Conservation (phyloP, 2,797 vertebrate genomes). For the Thaleichthys pacificus region DNA sequence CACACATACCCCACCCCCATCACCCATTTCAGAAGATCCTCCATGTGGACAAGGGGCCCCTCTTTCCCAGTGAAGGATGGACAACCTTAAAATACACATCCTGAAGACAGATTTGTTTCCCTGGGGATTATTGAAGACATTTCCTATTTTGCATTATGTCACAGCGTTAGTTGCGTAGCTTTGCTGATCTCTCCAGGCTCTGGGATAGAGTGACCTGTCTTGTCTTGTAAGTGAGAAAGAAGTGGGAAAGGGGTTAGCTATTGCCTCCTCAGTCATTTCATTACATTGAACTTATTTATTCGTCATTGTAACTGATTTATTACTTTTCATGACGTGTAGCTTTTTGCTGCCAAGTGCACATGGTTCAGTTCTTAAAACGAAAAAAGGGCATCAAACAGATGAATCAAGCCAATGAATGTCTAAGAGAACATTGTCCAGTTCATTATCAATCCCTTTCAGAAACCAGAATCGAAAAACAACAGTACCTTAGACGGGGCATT, state of each 20-base stretch:
- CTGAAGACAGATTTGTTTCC: slow-evolving; percentile 54
- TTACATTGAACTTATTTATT: slow-evolving; percentile 35
- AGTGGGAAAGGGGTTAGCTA: background rate
- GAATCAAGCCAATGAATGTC: slow-evolving; percentile 35
- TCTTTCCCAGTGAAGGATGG: slow-evolving; percentile 23
- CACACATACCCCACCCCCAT: slow-evolving; percentile 6
- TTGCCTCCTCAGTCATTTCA: slow-evolving; percentile 23
- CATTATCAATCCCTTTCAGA: background rate
- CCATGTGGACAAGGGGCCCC: slow-evolving; percentile 41
- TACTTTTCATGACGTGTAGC: slow-evolving; percentile 35
- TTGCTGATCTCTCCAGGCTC: slow-evolving; percentile 16
- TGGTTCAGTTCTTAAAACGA: slow-evolving; percentile 1
- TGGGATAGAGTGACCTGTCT: slow-evolving; percentile 14
- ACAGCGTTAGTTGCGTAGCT: slow-evolving; percentile 39
- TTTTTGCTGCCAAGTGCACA: slow-evolving; percentile 21
- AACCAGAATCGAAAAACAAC: background rate
- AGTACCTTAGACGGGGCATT: background rate
- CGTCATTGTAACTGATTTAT: too few relatives aligned
- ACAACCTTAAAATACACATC: slow-evolving; percentile 67
- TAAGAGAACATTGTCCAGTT: background rate
- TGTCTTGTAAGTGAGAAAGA: background rate
- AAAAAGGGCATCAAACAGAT: slow-evolving; percentile 32
- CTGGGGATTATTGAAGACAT: slow-evolving; percentile 42
- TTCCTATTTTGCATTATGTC: slow-evolving; percentile 58
- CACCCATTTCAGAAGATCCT: slow-evolving; percentile 50